phyloP scores from a whole-genome alignment of 2,797 vertebrate genomes.

The Sebastes nivosus region DNA sequence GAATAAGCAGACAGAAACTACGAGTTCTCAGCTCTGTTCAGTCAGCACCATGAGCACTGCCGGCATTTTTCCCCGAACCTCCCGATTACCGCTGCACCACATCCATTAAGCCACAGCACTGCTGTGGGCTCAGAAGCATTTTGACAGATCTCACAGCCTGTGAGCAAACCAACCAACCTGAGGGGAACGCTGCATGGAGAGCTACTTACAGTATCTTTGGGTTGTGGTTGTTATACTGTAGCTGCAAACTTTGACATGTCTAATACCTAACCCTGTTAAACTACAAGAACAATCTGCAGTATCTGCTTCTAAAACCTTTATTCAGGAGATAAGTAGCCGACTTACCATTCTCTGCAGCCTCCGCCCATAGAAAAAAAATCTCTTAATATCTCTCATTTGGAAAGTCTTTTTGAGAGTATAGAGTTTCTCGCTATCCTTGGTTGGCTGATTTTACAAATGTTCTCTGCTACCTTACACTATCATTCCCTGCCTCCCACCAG shows the following conservation, averaged over 20 bases:
- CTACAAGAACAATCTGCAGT: background rate
- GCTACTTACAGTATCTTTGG: background rate
- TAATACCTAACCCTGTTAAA: background rate
- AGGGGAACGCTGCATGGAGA: background rate
- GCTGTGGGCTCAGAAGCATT: background rate
- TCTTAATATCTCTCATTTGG: background rate
- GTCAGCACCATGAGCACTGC: background rate
- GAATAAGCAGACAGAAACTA: background rate
- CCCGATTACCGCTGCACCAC: background rate
- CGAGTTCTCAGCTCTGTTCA: background rate
- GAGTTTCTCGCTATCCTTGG: background rate
- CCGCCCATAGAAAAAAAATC: background rate
- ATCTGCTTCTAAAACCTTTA: background rate
- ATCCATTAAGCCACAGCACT: background rate
- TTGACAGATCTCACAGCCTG: background rate
- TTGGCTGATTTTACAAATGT: conserved; percentile 42
- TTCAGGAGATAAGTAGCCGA: background rate
- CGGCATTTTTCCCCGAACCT: background rate
- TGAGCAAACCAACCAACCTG: background rate
- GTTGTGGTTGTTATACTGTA: background rate
- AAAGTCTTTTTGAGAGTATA: conserved; percentile 6
- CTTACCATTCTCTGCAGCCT: background rate
- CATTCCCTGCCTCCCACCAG: conserved; percentile 8
- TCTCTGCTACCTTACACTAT: conserved; percentile 8
- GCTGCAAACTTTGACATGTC: background rate